These are phyloP conservation scores for Anorthoa munda DNA, from an alignment of 2,888 invertebrate genomes.

Conservation along the genomic window DNA sequence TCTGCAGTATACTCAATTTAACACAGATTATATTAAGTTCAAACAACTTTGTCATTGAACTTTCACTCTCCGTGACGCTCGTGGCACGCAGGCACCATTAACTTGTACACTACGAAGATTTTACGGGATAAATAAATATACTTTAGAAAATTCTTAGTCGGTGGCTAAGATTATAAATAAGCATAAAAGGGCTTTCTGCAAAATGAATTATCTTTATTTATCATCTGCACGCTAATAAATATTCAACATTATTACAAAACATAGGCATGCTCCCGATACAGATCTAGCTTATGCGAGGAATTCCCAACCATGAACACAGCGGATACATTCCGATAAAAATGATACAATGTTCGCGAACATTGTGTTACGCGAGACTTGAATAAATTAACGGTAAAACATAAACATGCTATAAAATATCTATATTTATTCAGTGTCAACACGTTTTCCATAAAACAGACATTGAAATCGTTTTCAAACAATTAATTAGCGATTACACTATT, in stretches of 20 bases:
- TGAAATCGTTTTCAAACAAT: conserved; percentile 68
- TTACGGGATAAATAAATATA: neutral
- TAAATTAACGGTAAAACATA: conserved; percentile 64
- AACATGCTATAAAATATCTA: conserved; percentile 56
- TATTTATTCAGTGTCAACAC: conserved; percentile 68
- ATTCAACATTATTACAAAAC: conserved; percentile 48
- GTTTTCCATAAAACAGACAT: conserved; percentile 63
- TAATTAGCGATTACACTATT: conserved; percentile 79
- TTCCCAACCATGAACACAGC: conserved; percentile 36
- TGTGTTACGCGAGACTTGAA: conserved; percentile 52
- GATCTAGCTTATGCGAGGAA: conserved; percentile 58
- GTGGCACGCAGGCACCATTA: neutral
- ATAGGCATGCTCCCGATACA: conserved; percentile 48
- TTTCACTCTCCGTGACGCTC: conserved; percentile 32
- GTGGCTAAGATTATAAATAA: conserved; percentile 42
- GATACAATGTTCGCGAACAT: conserved; percentile 48
- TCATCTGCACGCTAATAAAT: conserved; percentile 49
- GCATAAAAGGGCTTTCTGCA: conserved; percentile 21
- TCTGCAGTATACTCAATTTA: conserved; percentile 14
- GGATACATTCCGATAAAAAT: conserved; percentile 50
- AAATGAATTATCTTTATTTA: conserved; percentile 48
- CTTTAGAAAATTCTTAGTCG: conserved; percentile 21
- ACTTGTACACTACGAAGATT: neutral
- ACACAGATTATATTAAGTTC: conserved; percentile 5
- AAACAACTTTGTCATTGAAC: conserved; percentile 26